Evolutionary conservation across 2,888 invertebrate species (phyloP), one percentile per base, ranked within the genome.

Genomic region (Conchocele bisecta): DNA sequence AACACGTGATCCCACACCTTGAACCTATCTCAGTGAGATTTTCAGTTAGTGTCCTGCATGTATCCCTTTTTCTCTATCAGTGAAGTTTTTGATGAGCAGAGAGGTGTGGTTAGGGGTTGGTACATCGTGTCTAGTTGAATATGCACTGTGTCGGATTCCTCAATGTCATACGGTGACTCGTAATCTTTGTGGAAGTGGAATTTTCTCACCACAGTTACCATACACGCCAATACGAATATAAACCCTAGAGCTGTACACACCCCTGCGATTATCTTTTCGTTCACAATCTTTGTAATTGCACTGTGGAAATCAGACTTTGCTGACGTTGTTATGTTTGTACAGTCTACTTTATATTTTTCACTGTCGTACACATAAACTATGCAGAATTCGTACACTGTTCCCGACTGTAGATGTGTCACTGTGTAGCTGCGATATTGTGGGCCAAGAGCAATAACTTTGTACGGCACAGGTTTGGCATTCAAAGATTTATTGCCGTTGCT

Each of bases 381-480:
- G 79, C 92, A 92, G 74, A 92, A 88, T 75, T 91, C 90, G 77
- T 92, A 92, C 2, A 75, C 77, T 6, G 91, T 91, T 31, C 86
- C 80, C 9, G 92, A 91, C 63, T 84, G 81, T 13, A 92, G 83
- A 48, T 90, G 87, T 37, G 84, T 87, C 22, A 92, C 87, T 44
- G 91, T 92, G 81, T 90, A 92, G 20, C 86, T 88, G 58, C 87
- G 87, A 72, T 89, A 83, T 42, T 81, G 77, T 13, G 85, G 84
- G 6, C 81, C 81, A 35, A 89, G 74, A 51, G 81, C 78, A 37
- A 83, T 79, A 44, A 76, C 70, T 63, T 64, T 74, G 22, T 79
- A 81, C n/a, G 63, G 53, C 9, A n/a, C 20, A 33, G 17, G 33
- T 48, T n/a, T 22, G 9, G 3, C 51, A 15, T 26, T 37, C 37